Evolutionary conservation across 2,888 invertebrate genomes (phyloP).

Genomic region (Philaethria dido): DNA sequence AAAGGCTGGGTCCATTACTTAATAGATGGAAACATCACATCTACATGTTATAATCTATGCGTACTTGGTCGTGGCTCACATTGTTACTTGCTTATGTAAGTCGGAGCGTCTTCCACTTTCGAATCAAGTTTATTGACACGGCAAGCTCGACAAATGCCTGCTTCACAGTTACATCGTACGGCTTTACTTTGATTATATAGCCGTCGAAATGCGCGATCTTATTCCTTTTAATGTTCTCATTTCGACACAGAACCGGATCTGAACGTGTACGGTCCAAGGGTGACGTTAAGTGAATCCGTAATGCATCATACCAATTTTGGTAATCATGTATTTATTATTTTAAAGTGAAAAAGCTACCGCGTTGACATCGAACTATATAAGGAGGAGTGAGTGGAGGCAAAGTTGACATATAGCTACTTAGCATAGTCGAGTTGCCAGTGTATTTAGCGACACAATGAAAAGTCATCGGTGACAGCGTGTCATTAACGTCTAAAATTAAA

Average conservation of each 20-base stretch:
- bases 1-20: background rate
- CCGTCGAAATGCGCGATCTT: slow-evolving; percentile 57
- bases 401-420: slow-evolving; percentile 30
- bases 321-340: slow-evolving; percentile 47
- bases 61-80: slow-evolving; percentile 59
- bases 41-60: slow-evolving; percentile 50
- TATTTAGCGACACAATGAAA: slow-evolving; percentile 5
- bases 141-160: slow-evolving; percentile 78
- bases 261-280: slow-evolving; percentile 46
- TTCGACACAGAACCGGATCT: slow-evolving; percentile 52
- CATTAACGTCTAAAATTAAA: slow-evolving; percentile 16
- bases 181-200: slow-evolving; percentile 71
- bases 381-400: slow-evolving; percentile 39
- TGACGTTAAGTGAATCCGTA: slow-evolving; percentile 49
- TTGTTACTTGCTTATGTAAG: slow-evolving; percentile 82
- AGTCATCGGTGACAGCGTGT: slow-evolving; percentile 15
- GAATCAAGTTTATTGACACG: slow-evolving; percentile 84
- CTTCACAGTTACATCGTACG: slow-evolving; percentile 77
- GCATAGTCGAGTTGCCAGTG: slow-evolving; percentile 8
- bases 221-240: slow-evolving; percentile 56
- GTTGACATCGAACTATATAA: slow-evolving; percentile 42
- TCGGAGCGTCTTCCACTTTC: slow-evolving; percentile 82
- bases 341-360: slow-evolving; percentile 45
- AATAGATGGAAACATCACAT: slow-evolving; percentile 31
- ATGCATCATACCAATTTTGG: slow-evolving; percentile 47